These are phyloP conservation scores for Pyrrhosoma nymphula DNA, from an alignment of 2,888 invertebrate genomes.

Conservation along the genomic window DNA sequence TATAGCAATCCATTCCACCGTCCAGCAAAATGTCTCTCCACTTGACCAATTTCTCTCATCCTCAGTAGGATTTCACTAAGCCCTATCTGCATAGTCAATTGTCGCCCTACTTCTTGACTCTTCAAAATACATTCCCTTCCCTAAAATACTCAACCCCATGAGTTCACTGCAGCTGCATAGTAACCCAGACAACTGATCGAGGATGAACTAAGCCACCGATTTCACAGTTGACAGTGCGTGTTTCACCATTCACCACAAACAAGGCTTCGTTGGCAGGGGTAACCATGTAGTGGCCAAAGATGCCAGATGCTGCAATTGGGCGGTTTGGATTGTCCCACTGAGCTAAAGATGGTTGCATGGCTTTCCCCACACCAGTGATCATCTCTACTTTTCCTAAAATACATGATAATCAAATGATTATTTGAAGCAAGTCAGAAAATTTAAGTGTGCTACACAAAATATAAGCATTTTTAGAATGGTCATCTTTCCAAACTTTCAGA, in stretches of 20 bases:
- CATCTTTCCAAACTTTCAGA: too few relatives aligned
- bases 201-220: conserved; percentile 85
- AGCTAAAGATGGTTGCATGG: conserved; percentile 80
- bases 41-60: conserved; percentile 6
- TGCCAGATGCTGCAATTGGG: conserved; percentile 84
- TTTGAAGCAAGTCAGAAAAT: background rate
- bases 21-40: conserved; percentile 54
- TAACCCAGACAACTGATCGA: conserved; percentile 84
- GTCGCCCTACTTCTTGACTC: conserved; percentile 24
- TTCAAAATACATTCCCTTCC: conserved; percentile 37
- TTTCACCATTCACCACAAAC: conserved; percentile 86
- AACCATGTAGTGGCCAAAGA: conserved; percentile 87
- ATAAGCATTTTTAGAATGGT: too few relatives aligned
- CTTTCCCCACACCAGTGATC: conserved; percentile 86
- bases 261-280: conserved; percentile 86
- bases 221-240: conserved; percentile 87
- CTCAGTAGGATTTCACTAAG: conserved; percentile 28
- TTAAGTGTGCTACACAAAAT: background rate
- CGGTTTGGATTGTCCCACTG: conserved; percentile 85
- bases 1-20: conserved; percentile 26
- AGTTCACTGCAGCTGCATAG: conserved; percentile 80
- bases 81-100: conserved; percentile 51
- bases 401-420: conserved; percentile 71
- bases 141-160: conserved; percentile 1
- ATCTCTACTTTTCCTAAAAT: conserved; percentile 86